Base-by-base conservation (phyloP, 2,888 invertebrate species). In the Tenodera sinensis region DNA sequence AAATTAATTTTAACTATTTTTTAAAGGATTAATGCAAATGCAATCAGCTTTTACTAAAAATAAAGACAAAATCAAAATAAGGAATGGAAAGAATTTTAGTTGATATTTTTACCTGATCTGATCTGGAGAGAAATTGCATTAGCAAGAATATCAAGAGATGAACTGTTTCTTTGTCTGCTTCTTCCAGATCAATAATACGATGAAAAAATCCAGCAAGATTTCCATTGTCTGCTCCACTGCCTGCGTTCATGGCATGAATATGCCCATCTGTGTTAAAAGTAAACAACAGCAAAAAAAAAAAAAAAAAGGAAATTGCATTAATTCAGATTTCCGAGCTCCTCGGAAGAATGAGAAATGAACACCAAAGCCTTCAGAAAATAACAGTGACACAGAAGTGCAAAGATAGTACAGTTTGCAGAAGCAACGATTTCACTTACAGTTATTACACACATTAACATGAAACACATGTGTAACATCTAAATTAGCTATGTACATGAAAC, bases 81-180 rank as follows among this genome's bases (percentile, higher is more conserved):
- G 54, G 15, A 20, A 71, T 20, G 1, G 12, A 71, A 71, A 71
- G 54, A 20, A 71, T 20, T 71, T 71, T 71, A 71, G 4, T 20
- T 27, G 25, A 28, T 86, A 42, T 30, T 91, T 91, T 91, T 92
- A 94, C 94, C 93, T 96, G 96, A 92, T 97, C 97, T 34, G 96
- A 95, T 91, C 96, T 94, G 0, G 98, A 98, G 92, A 99, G 94
- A 93, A 99, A 99, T 94, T 99, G 99, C 97, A 99, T 98, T 25
- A 99, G 95, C n/a, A 99, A 95, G 92, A 98, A 98, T 20, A 99
- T 97, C 82, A 99, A 94, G 42, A 99, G 94, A 93, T 99, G 99
- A 91, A 98, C 97, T 0, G 99, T 99, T 93, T 99, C 99, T 91
- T 97, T 96, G 92, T 99, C 99, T 1, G 98, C 96, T 92, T 99